Evolutionary conservation across 1,140 invertebrate species (phyloP).

Genomic region (Cepaea nemoralis): DNA sequence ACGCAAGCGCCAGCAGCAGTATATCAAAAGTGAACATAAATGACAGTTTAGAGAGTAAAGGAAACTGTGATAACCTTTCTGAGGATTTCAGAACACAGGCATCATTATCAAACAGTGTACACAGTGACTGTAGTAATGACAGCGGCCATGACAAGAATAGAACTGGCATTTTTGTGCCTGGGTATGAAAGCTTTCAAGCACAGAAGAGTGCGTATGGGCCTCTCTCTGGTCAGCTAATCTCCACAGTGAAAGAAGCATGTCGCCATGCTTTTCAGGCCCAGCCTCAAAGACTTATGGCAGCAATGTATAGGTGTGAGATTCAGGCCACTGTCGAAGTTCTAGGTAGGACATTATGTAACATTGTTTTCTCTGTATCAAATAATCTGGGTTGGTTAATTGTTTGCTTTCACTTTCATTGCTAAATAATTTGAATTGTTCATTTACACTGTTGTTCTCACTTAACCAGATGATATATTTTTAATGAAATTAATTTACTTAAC

Average conservation of each 20-base stretch:
- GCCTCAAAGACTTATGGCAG: constrained; percentile 91
- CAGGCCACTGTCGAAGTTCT: constrained; percentile 91
- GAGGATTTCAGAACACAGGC: background rate
- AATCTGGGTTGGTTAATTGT: too few relatives aligned
- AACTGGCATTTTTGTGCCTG: background rate
- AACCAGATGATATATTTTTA: too few relatives aligned
- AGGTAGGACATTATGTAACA: constrained; percentile 78
- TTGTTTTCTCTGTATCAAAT: too few relatives aligned
- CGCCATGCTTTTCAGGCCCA: constrained; percentile 89
- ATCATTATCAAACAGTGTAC: background rate
- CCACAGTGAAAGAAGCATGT: constrained; percentile 89
- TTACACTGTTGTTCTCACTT: too few relatives aligned
- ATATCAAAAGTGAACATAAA: background rate
- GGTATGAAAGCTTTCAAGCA: constrained; percentile 16
- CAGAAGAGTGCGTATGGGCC: constrained; percentile 63
- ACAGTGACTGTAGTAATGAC: background rate
- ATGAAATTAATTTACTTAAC: too few relatives aligned
- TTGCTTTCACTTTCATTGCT: too few relatives aligned
- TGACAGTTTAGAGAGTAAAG: constrained; percentile 1
- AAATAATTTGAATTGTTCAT: too few relatives aligned
- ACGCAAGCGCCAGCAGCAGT: background rate
- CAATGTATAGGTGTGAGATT: constrained; percentile 96
- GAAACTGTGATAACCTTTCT: background rate
- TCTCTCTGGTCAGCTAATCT: constrained; percentile 91
- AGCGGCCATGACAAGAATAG: background rate